phyloP scores from a whole-genome alignment of 2,113 vertebrate species.

The Circaetus cinerascens region DNA sequence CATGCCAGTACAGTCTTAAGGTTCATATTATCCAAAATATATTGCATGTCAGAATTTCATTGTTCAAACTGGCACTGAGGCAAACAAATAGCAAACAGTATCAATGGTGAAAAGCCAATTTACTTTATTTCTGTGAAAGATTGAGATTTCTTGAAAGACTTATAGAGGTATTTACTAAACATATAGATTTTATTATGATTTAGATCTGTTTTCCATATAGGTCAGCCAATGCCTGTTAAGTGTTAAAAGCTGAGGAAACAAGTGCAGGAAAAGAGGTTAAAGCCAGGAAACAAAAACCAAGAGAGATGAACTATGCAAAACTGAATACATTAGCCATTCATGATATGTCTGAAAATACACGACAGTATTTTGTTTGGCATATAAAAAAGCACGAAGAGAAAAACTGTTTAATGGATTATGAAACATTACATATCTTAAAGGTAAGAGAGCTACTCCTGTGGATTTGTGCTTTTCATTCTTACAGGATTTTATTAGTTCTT shows the following conservation, averaged over 20 bases:
- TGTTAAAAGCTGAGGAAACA: slow-evolving; percentile 40
- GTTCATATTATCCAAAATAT: background rate
- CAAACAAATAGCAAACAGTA: background rate
- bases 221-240: background rate
- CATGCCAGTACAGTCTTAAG: background rate
- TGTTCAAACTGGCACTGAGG: background rate
- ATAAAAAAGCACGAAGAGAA: background rate
- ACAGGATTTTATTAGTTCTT: background rate
- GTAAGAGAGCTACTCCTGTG: background rate
- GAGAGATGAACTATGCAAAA: background rate
- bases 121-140: background rate
- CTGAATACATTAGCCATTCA: background rate
- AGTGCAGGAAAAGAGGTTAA: slow-evolving; percentile 33
- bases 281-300: slow-evolving; percentile 19
- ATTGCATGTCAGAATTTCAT: background rate
- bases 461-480: background rate
- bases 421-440: background rate
- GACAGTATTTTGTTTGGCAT: background rate
- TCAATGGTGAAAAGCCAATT: background rate
- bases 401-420: background rate
- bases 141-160: background rate
- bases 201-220: slow-evolving; percentile 13
- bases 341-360: background rate
- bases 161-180: background rate
- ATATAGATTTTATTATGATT: background rate